Conservation (phyloP, 2,888 invertebrate species). For the Alentia gelatinosa region DNA sequence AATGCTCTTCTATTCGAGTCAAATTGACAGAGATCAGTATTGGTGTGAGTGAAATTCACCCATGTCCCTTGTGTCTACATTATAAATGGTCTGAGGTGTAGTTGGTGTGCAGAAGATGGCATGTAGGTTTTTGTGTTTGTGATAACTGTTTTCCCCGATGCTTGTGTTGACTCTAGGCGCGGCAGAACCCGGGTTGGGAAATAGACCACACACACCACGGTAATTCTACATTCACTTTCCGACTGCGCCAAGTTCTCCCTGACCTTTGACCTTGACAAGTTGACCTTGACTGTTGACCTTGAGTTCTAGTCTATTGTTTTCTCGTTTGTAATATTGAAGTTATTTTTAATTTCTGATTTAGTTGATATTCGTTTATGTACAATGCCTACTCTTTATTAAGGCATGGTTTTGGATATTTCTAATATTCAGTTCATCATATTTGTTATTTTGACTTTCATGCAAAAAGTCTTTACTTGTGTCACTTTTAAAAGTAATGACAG, state of each 20-base stretch:
- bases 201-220: not conserved
- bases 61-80: too few relatives aligned
- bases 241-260: not conserved
- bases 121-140: not conserved
- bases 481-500: too few relatives aligned
- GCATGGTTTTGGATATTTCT: too few relatives aligned
- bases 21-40: too few relatives aligned
- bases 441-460: too few relatives aligned
- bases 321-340: not conserved
- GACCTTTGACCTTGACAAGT: not conserved
- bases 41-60: too few relatives aligned
- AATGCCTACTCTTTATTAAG: too few relatives aligned
- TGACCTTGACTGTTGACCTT: constrained; percentile 9
- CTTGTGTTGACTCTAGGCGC: constrained; percentile 26
- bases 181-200: not conserved
- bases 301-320: not conserved
- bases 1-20: not conserved
- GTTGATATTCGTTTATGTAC: too few relatives aligned
- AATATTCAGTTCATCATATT: too few relatives aligned
- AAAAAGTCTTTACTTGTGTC: too few relatives aligned
- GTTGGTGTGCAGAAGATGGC: not conserved
- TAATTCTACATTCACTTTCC: not conserved
- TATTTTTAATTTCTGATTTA: too few relatives aligned
- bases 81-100: not conserved
- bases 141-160: not conserved